A percentile compares a stretch with the other conserved stretches of the same genome.
Evolutionary conservation across 2,888 invertebrate species (phyloP).

Genomic region (Nipponacmea schrenckii): DNA sequence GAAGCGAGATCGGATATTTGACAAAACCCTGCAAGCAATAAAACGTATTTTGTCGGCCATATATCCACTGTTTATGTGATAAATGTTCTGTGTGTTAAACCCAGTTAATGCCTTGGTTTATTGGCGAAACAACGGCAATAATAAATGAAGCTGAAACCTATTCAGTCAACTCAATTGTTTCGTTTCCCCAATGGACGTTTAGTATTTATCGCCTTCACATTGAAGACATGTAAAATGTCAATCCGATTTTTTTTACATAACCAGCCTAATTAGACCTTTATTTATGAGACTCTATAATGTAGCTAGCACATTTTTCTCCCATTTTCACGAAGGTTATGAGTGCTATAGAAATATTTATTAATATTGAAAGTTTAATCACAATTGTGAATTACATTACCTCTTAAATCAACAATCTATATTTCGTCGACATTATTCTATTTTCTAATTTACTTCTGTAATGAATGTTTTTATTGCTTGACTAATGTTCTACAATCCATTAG

Average conservation of each 20-base stretch:
- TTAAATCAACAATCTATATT: too few species aligned
- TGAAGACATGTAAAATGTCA: background rate
- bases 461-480: too few species aligned
- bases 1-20: slow-evolving; percentile 6
- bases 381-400: too few species aligned
- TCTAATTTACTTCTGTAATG: too few species aligned
- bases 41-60: slow-evolving; percentile 12
- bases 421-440: too few species aligned
- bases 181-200: background rate
- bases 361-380: too few species aligned
- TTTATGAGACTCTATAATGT: too few species aligned
- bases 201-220: background rate
- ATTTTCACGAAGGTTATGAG: too few species aligned
- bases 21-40: slow-evolving; percentile 13
- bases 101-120: background rate
- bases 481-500: too few species aligned
- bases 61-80: background rate
- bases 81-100: background rate
- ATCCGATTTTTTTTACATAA: background rate
- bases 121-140: background rate
- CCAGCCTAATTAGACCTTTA: too few species aligned
- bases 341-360: too few species aligned
- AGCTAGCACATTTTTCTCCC: too few species aligned
- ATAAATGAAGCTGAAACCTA: background rate
- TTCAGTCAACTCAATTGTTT: background rate